Percentiles rank a stretch among this genome's conserved stretches.
Conservation (phyloP, 2,888 invertebrate species). For the Brenthis daphne region DNA sequence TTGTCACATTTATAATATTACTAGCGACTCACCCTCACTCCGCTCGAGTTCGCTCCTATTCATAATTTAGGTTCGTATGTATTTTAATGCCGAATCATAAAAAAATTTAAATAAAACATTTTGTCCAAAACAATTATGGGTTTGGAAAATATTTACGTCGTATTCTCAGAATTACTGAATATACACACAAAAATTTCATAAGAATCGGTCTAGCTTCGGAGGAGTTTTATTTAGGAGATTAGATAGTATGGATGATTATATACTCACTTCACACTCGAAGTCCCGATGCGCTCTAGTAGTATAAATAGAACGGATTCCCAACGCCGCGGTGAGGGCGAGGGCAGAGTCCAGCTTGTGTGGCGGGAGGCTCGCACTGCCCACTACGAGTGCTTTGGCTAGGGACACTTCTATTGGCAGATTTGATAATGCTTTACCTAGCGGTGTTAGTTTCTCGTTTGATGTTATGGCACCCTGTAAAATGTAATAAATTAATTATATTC, state of each 20-base stretch:
- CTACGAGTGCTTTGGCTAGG: conserved; percentile 96
- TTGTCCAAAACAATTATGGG: too few relatives aligned
- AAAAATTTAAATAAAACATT: too few relatives aligned
- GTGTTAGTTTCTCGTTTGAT: conserved; percentile 90
- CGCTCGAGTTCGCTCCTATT: too few relatives aligned
- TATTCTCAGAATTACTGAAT: too few relatives aligned
- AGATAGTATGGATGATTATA: background rate
- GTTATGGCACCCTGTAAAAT: conserved; percentile 87
- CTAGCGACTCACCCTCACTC: too few relatives aligned
- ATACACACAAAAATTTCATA: too few relatives aligned
- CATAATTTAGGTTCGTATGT: too few relatives aligned
- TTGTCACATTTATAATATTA: too few relatives aligned
- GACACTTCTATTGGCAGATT: conserved; percentile 96
- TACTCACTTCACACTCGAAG: conserved; percentile 34
- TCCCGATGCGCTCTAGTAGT: conserved; percentile 88
- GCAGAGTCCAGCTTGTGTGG: conserved; percentile 88
- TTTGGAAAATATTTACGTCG: too few relatives aligned
- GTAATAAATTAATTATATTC: background rate
- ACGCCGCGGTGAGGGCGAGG: conserved; percentile 92
- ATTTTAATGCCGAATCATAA: too few relatives aligned
- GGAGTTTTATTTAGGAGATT: too few relatives aligned
- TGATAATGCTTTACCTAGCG: conserved; percentile 92
- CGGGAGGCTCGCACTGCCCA: conserved; percentile 94
- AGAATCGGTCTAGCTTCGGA: too few relatives aligned
- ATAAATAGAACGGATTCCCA: conserved; percentile 96